A percentile compares a stretch with the other conserved stretches of the same genome.
Evolutionary conservation across 2,888 invertebrate species (phyloP).

Genomic region (Melieria omissa): DNA sequence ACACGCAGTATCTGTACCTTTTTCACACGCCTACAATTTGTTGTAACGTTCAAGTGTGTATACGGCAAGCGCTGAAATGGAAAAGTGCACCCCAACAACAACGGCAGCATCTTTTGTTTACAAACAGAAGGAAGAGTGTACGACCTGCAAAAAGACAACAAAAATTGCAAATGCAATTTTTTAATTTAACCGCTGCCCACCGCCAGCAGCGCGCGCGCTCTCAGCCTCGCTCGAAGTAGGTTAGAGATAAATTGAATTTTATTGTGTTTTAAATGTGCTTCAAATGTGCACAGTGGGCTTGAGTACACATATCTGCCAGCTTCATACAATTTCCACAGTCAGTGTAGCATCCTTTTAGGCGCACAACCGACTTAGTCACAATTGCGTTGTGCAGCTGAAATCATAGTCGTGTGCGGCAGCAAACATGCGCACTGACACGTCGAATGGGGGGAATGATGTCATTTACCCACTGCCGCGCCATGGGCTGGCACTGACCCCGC

Average conservation of each 20-base stretch:
- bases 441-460: too few relatives aligned
- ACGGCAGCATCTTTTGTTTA: slow-evolving; percentile 25
- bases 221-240: too few relatives aligned
- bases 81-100: slow-evolving; percentile 2
- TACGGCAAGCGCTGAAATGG: not conserved
- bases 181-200: not conserved
- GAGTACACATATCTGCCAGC: too few relatives aligned
- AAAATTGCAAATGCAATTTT: not conserved
- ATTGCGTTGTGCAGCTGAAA: slow-evolving; percentile 10
- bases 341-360: slow-evolving; percentile 50
- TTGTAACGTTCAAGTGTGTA: slow-evolving; percentile 7
- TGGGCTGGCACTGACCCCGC: too few relatives aligned
- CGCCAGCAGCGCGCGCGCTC: not conserved
- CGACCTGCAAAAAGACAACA: not conserved
- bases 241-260: too few relatives aligned
- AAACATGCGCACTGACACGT: too few relatives aligned
- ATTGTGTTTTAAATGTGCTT: too few relatives aligned
- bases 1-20: too few relatives aligned
- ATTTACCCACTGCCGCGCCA: too few relatives aligned
- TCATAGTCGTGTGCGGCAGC: too few relatives aligned
- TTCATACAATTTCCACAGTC: not conserved
- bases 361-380: slow-evolving; percentile 11
- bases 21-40: too few relatives aligned
- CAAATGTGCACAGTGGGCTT: too few relatives aligned
- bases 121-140: slow-evolving; percentile 15